A percentile compares a stretch with the other conserved stretches of the same genome.
Evolutionary conservation across 2,113 vertebrate genomes (phyloP).

Genomic region (Felis chaus): DNA sequence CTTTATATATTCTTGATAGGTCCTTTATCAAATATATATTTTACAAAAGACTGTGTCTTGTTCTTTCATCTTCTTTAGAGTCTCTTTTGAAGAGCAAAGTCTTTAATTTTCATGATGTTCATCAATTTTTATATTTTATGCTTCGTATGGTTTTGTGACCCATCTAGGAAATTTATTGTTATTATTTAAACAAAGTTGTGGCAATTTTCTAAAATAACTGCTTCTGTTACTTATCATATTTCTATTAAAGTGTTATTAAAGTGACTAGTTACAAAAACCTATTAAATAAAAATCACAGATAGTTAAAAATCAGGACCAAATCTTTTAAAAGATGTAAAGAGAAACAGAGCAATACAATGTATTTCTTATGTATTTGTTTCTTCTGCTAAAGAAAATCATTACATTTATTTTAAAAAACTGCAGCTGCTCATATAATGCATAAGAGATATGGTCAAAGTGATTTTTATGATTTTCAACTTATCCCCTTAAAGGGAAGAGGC

Average conservation of each 20-base stretch:
- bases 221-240: background rate
- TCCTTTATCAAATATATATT: background rate
- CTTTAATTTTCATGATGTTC: conserved; percentile 5
- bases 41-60: background rate
- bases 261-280: background rate
- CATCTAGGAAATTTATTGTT: background rate
- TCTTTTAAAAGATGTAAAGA: conserved; percentile 18
- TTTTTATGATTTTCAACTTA: conserved; percentile 16
- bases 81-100: background rate
- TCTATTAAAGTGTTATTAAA: background rate
- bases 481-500: background rate
- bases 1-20: background rate
- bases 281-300: background rate
- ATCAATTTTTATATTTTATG: background rate
- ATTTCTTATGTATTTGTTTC: conserved; percentile 23
- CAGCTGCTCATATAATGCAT: background rate
- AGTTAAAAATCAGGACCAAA: conserved; percentile 10
- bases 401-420: background rate
- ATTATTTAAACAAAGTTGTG: background rate
- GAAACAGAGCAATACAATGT: background rate
- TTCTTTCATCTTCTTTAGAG: background rate
- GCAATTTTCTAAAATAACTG: background rate
- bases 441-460: background rate
- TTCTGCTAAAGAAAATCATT: background rate
- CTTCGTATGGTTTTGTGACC: background rate